Percentiles rank a stretch among this genome's conserved stretches.
These are phyloP conservation scores for Spatula versicolor DNA, from an alignment of 2,797 vertebrate genomes.

Conservation along the genomic window DNA sequence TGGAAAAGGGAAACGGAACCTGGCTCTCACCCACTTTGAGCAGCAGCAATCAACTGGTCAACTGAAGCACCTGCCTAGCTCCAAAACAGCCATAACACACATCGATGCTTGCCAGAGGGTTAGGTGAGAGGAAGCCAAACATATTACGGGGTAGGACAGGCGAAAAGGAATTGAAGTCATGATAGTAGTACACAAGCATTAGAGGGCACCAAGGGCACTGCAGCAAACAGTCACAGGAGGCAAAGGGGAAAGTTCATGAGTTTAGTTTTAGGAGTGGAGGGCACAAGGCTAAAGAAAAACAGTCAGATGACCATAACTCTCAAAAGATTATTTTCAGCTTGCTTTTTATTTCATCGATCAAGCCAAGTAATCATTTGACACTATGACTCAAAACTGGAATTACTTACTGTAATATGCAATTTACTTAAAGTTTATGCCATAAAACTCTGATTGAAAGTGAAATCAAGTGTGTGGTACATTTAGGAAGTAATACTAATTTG, in stretches of 20 bases:
- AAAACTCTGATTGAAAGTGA: neutral
- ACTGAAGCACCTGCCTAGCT: conserved; percentile 32
- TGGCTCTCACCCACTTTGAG: conserved; percentile 39
- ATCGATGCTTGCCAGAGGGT: conserved; percentile 7
- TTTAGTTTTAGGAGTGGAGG: neutral
- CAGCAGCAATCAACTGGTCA: conserved; percentile 54
- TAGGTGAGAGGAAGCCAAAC: conserved; percentile 17
- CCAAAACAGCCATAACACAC: conserved; percentile 56
- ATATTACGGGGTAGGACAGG: neutral
- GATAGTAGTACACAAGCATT: rapidly evolving
- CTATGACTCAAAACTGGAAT: neutral
- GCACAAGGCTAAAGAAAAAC: neutral
- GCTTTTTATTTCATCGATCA: neutral
- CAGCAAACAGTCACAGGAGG: rapidly evolving
- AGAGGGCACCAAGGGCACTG: neutral
- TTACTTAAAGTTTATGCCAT: neutral
- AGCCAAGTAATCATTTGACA: neutral
- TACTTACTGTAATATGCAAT: neutral
- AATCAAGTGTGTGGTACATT: neutral
- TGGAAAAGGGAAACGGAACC: conserved; percentile 40
- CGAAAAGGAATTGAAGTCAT: neutral
- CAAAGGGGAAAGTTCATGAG: neutral
- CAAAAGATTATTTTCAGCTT: neutral
- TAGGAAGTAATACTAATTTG: neutral
- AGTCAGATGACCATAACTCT: neutral